Evolutionary conservation across 1,140 invertebrate genomes (phyloP).

Genomic region (Odontomachus brunneus): DNA sequence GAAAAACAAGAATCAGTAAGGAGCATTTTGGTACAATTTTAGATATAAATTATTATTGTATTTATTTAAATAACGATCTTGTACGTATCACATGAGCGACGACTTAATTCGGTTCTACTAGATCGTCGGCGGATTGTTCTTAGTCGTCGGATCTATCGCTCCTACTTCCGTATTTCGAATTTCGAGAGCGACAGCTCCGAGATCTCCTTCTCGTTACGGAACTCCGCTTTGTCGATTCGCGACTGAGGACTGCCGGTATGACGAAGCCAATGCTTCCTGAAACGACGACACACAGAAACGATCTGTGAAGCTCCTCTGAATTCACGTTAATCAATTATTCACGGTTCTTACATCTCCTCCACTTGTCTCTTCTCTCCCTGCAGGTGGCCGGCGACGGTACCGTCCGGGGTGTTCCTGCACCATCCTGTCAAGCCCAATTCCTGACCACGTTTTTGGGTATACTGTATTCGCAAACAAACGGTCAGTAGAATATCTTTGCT

Average conservation of each 20-base stretch:
- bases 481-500: no score
- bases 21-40: no score
- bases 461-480: slow-evolving; percentile 81
- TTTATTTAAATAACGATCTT: slow-evolving; percentile 32
- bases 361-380: slow-evolving; percentile 89
- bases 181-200: slow-evolving; percentile 54
- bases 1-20: no score
- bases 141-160: neutral
- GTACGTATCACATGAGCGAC: neutral
- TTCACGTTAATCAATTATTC: neutral
- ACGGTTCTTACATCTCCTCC: slow-evolving; percentile 88
- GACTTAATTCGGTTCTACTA: neutral
- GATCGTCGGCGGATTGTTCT: neutral
- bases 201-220: slow-evolving; percentile 88
- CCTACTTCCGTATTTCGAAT: slow-evolving; percentile 75
- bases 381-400: slow-evolving; percentile 90
- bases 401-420: slow-evolving; percentile 90
- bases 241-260: slow-evolving; percentile 89
- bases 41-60: neutral
- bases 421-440: slow-evolving; percentile 90
- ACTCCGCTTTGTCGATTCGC: slow-evolving; percentile 88
- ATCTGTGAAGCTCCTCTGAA: neutral
- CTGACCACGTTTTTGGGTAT: slow-evolving; percentile 89
- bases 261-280: slow-evolving; percentile 90
- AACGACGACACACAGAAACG: slow-evolving; percentile 70